A percentile compares a stretch with the other conserved stretches of the same genome.
Evolutionary conservation across 2,888 invertebrate genomes (phyloP).

Genomic region (Embidobia sp.): DNA sequence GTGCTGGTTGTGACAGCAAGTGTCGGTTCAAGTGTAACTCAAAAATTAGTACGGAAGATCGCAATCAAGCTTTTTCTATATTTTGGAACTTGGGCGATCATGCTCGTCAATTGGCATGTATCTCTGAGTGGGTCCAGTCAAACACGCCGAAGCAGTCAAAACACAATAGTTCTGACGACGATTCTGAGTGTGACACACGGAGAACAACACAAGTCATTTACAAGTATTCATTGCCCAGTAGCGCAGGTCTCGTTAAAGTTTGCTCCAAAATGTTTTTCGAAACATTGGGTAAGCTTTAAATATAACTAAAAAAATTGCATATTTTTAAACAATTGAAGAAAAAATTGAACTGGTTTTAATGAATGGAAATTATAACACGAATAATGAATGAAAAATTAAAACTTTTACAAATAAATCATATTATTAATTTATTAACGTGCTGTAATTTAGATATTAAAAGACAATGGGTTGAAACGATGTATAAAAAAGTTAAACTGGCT

Average conservation of each 20-base stretch:
- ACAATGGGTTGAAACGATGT: neutral
- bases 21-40: neutral
- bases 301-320: no score
- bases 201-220: neutral
- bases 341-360: no score
- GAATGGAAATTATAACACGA: neutral
- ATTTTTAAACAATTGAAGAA: no score
- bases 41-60: neutral
- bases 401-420: neutral
- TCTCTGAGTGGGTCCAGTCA: neutral
- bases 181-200: neutral
- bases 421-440: neutral
- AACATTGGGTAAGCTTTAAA: no score
- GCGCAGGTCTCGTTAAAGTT: no score
- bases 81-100: neutral
- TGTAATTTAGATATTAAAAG: neutral
- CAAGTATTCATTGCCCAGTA: no score
- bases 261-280: no score
- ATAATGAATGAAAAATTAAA: no score
- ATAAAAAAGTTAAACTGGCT: neutral
- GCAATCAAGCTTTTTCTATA: neutral
- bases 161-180: neutral
- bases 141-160: neutral
- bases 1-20: neutral
- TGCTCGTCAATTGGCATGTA: neutral